Evolutionary conservation across 2,113 vertebrate species (phyloP).

Genomic region (Piaya cayana): DNA sequence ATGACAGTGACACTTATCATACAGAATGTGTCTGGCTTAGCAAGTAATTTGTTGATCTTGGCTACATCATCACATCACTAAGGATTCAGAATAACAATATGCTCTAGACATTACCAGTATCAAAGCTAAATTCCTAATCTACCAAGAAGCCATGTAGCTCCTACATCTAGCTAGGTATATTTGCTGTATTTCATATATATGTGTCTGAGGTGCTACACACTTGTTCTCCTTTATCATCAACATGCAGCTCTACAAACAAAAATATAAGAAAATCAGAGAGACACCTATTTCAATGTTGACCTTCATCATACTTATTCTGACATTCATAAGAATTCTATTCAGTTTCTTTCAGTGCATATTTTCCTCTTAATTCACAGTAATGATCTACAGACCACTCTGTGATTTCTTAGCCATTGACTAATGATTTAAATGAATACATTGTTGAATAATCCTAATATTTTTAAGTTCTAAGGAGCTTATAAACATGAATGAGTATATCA

Average conservation of each 20-base stretch:
- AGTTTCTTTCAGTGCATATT: not conserved
- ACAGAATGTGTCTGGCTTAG: not conserved
- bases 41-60: not conserved
- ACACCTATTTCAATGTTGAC: not conserved
- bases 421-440: constrained; percentile 9
- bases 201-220: not conserved
- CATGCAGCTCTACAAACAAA: not conserved
- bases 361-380: not conserved
- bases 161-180: not conserved
- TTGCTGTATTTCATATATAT: not conserved
- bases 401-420: not conserved
- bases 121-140: not conserved
- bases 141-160: not conserved
- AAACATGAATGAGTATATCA: not conserved
- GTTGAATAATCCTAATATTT: constrained; percentile 18
- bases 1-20: not conserved
- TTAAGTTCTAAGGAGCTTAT: constrained; percentile 12
- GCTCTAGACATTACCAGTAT: not conserved
- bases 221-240: not conserved
- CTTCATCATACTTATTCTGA: not conserved
- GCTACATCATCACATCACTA: not conserved
- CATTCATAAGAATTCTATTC: constrained; percentile 4
- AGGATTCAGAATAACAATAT: not conserved
- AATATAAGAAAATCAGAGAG: not conserved
- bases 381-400: not conserved